Evolutionary conservation across 53 echinoderm and acorn worm species (phyloP).

Genomic region (Astropecten irregularis): DNA sequence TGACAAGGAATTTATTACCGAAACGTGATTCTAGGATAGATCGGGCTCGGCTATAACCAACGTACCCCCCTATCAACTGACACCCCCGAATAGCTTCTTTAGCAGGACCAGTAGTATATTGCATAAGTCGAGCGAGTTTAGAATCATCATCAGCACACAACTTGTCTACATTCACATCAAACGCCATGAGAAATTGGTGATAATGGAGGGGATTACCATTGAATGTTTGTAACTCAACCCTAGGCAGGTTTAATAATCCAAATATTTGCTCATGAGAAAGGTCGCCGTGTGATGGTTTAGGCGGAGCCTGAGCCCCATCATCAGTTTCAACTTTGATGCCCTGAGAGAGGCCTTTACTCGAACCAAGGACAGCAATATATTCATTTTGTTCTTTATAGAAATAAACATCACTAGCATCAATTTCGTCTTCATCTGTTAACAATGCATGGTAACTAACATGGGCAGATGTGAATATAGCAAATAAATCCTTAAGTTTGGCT

Average conservation of each 20-base stretch:
- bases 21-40: constrained; percentile 20
- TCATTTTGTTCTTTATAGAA: constrained; percentile 35
- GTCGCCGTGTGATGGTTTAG: constrained; percentile 14
- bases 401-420: constrained; percentile 48
- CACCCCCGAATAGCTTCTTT: constrained; percentile 59
- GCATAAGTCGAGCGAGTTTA: constrained; percentile 45
- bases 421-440: constrained; percentile 28
- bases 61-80: constrained; percentile 31
- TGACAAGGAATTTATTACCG: constrained; percentile 32
- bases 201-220: constrained; percentile 53
- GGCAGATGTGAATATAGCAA: background rate
- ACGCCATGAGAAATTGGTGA: constrained; percentile 49
- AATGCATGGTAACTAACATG: background rate
- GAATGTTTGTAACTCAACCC: constrained; percentile 51
- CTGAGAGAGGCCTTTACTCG: constrained; percentile 2
- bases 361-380: constrained; percentile 12
- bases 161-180: constrained; percentile 57
- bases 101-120: constrained; percentile 44
- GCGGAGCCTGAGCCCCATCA: background rate
- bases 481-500: background rate
- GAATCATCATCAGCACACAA: constrained; percentile 39
- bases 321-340: background rate
- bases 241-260: constrained; percentile 44
- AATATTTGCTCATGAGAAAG: constrained; percentile 30
- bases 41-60: constrained; percentile 22